Conservation (phyloP, 1,140 invertebrate genomes). For the Lasioglossum albipes region DNA sequence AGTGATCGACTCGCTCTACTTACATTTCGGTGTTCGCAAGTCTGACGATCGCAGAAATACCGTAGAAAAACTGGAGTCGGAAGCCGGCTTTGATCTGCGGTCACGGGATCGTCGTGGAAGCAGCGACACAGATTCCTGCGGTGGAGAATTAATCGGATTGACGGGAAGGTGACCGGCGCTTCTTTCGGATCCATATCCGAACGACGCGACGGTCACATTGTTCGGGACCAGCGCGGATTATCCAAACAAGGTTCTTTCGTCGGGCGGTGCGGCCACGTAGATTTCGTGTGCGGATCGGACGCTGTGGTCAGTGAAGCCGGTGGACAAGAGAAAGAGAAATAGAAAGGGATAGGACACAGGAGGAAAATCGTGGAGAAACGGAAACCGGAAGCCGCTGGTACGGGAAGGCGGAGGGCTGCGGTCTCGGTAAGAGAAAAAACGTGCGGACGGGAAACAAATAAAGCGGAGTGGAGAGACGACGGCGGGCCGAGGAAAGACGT, state of each 20-base stretch:
- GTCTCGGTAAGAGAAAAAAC: neutral
- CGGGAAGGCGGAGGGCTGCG: neutral
- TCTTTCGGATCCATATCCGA: constrained; percentile 19
- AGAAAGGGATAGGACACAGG: no score
- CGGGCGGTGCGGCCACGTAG: neutral
- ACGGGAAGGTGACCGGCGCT: constrained; percentile 13
- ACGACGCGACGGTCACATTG: constrained; percentile 3
- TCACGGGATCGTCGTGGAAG: neutral
- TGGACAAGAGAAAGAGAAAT: neutral
- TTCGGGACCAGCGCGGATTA: constrained; percentile 36
- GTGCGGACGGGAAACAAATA: constrained; percentile 34
- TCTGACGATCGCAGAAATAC: neutral
- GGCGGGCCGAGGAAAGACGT: constrained; percentile 31
- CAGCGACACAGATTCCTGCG: constrained; percentile 13
- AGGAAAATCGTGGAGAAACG: neutral
- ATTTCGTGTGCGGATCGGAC: constrained; percentile 3
- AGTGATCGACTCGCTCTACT: no score
- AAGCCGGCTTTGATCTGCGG: neutral
- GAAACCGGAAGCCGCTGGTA: neutral
- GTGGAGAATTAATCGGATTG: constrained; percentile 40
- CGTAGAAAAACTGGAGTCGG: neutral
- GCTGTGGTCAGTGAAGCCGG: neutral
- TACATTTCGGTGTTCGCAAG: no score
- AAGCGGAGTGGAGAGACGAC: constrained; percentile 21
- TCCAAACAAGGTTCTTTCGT: constrained; percentile 31